Evolutionary conservation across 2,113 vertebrate genomes (phyloP), one percentile per base, ranked within the genome.

Genomic region (Gyps fulvus): DNA sequence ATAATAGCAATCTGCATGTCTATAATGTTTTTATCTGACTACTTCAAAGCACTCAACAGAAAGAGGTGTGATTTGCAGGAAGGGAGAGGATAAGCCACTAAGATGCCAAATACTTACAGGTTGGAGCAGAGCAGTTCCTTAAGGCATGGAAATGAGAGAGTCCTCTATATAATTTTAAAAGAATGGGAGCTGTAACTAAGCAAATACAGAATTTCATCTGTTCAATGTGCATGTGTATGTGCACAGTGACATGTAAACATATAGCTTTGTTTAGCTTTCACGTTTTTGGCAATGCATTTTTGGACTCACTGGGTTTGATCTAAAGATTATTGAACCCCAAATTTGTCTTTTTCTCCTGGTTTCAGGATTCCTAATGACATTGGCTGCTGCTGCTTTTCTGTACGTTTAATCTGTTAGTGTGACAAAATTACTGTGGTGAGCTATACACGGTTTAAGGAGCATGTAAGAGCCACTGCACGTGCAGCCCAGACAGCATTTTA

Each of bases 401-500:
- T 71, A 17, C 22, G 5, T 83, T 59, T 72, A 78, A 58, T 90
- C 34, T 16, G 10, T 77, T 40, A 14, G 80, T 40, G 84, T 90
- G 88, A 57, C 63, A 52, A 11, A 82, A 86, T 40, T 61, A 59
- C 93, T 93, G 73, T 71, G 10, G 31, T 83, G 96, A 97, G 87
- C 96, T 90, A 1, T 50, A 55, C 90, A 71, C 4, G 2, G 80
- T 91, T 90, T 97, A 81, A 94, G 95, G 79, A 97, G 96, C 93
- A 13, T 94, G 84, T 84, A 94, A 96, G 89, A 97, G 92, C 89
- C 80, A 32, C 80, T 76, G 94, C 90, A 86, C 36, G 42, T 96
- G 87, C 90, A 84, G 93, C 93, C 94, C 92, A 50, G 54, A 89
- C 85, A 89, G 74, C 29, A 17, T 95, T 96, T 96, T 97, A 97